Evolutionary conservation across 1,140 invertebrate species (phyloP).

Genomic region (Drosophila hydei): DNA sequence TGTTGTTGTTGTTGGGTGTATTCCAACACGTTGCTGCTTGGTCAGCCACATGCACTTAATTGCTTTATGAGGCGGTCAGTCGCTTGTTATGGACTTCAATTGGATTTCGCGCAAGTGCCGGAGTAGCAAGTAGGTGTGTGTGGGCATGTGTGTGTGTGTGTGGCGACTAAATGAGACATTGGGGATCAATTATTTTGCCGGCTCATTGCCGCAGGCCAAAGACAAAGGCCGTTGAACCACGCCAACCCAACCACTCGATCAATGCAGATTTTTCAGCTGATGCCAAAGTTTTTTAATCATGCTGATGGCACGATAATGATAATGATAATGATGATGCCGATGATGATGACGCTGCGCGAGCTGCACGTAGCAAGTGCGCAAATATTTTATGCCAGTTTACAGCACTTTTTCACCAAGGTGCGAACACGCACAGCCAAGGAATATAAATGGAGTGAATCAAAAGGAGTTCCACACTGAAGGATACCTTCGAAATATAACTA

Average conservation of each 20-base stretch:
- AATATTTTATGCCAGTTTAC: slow-evolving; percentile 70
- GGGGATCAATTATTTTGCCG: slow-evolving; percentile 77
- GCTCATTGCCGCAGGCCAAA: slow-evolving; percentile 56
- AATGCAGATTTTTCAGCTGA: slow-evolving; percentile 63
- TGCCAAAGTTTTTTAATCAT: slow-evolving; percentile 76
- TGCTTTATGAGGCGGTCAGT: slow-evolving; percentile 80
- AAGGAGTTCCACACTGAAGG: background rate
- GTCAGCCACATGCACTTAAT: slow-evolving; percentile 81
- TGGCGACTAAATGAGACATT: slow-evolving; percentile 61
- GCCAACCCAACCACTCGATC: slow-evolving; percentile 32
- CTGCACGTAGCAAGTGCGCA: slow-evolving; percentile 54
- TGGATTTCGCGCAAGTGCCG: slow-evolving; percentile 60
- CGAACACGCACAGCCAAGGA: slow-evolving; percentile 32
- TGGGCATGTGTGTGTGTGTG: slow-evolving; percentile 17
- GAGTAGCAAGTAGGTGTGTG: slow-evolving; percentile 27
- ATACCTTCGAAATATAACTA: no score
- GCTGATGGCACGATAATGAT: slow-evolving; percentile 51
- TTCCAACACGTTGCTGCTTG: slow-evolving; percentile 78
- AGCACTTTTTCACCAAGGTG: slow-evolving; percentile 59
- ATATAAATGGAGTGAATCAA: background rate
- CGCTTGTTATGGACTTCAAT: slow-evolving; percentile 82
- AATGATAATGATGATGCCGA: slow-evolving; percentile 19
- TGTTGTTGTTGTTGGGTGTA: slow-evolving; percentile 41
- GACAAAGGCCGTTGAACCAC: slow-evolving; percentile 60
- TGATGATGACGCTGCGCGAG: slow-evolving; percentile 34